These are phyloP conservation scores for Xiphydria camelus DNA, from an alignment of 2,888 invertebrate species.

Conservation along the genomic window DNA sequence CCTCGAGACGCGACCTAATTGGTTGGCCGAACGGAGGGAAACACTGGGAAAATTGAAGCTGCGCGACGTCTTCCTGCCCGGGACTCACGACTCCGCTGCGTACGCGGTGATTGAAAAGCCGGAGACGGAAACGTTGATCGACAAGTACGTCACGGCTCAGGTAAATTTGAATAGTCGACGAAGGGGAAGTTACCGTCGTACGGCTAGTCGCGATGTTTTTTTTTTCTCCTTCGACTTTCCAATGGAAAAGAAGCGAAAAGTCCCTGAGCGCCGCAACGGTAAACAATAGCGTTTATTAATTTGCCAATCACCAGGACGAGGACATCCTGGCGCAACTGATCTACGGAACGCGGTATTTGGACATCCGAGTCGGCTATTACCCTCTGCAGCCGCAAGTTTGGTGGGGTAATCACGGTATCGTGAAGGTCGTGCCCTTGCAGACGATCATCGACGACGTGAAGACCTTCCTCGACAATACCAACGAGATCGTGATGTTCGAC, in stretches of 20 bases:
- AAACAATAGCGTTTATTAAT: too few species aligned
- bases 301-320: slow-evolving; percentile 61
- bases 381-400: slow-evolving; percentile 49
- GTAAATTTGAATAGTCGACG: too few species aligned
- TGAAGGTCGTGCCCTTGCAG: slow-evolving; percentile 59
- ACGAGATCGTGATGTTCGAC: slow-evolving; percentile 66
- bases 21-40: slow-evolving; percentile 62
- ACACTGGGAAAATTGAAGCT: slow-evolving; percentile 59
- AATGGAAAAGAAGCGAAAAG: too few species aligned
- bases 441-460: slow-evolving; percentile 61
- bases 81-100: slow-evolving; percentile 72
- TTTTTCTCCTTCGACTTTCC: too few species aligned
- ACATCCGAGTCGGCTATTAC: slow-evolving; percentile 64
- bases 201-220: too few species aligned
- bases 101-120: slow-evolving; percentile 50
- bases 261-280: too few species aligned
- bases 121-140: slow-evolving; percentile 49
- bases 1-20: slow-evolving; percentile 61
- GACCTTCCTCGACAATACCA: slow-evolving; percentile 62
- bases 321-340: slow-evolving; percentile 63
- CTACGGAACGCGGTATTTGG: slow-evolving; percentile 66
- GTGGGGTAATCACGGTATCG: slow-evolving; percentile 64
- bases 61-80: slow-evolving; percentile 67
- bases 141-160: slow-evolving; percentile 62
- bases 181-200: too few species aligned